Percentiles rank a stretch among this genome's conserved stretches.
Evolutionary conservation across 2,888 invertebrate genomes (phyloP).

Genomic region (Julus scanicus): DNA sequence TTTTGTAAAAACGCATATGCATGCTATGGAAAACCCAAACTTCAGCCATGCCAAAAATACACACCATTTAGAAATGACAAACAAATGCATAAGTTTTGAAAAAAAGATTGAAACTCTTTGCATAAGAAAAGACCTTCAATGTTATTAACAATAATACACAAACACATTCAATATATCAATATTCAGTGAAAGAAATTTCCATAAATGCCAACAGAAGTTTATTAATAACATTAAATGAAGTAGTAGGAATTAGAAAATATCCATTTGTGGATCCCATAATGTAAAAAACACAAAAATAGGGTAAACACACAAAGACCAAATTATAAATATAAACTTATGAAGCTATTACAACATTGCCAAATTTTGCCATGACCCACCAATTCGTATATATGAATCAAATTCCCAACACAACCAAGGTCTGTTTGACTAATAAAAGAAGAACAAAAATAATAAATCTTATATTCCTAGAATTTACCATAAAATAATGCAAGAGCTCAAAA

Average conservation of each 20-base stretch:
- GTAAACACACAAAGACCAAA: background rate
- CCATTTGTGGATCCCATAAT: background rate
- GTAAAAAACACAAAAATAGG: background rate
- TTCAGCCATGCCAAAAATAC: background rate
- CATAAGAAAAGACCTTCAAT: background rate
- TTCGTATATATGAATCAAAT: background rate
- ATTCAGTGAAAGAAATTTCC: background rate
- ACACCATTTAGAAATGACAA: background rate
- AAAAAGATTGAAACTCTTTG: background rate
- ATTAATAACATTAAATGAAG: conserved; percentile 32
- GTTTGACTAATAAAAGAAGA: background rate
- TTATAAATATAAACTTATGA: background rate
- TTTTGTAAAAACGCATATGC: background rate
- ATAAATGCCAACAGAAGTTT: conserved; percentile 35
- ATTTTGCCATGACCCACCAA: background rate
- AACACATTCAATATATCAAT: background rate
- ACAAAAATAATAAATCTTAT: background rate
- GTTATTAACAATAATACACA: background rate
- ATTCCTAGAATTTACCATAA: background rate
- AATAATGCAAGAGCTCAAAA: background rate
- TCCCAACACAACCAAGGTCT: background rate
- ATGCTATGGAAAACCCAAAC: too few relatives aligned
- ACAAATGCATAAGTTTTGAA: background rate
- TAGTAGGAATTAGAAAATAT: conserved; percentile 9
- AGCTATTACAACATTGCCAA: background rate